phyloP scores from a whole-genome alignment of 2,888 invertebrate species.

The Tetramorium bicarinatum region DNA sequence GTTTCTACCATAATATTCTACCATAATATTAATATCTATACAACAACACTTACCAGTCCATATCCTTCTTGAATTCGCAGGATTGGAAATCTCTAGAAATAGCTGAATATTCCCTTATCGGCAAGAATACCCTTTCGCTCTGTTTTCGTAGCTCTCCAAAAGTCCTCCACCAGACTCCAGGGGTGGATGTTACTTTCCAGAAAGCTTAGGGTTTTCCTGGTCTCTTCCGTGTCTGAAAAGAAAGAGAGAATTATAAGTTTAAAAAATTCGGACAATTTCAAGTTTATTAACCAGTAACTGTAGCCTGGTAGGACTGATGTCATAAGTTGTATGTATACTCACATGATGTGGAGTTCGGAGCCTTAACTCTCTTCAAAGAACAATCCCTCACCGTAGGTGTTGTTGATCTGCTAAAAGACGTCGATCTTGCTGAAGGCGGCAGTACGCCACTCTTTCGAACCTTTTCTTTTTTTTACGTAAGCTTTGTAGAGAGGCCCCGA shows the following conservation, averaged over 20 bases:
- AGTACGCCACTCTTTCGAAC: neutral
- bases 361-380: neutral
- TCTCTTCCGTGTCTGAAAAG: neutral
- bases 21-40: neutral
- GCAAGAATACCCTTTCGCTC: neutral
- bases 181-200: neutral
- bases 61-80: neutral
- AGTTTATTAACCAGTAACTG: neutral
- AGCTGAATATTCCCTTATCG: neutral
- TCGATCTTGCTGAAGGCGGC: neutral
- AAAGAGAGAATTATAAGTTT: neutral
- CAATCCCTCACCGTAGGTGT: neutral
- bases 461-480: neutral
- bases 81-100: neutral
- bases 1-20: too few species aligned
- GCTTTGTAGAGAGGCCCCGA: slow-evolving; percentile 4
- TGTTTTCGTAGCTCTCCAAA: neutral
- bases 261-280: neutral
- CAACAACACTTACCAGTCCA: neutral
- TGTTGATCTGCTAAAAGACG: neutral
- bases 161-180: neutral
- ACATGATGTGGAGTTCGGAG: neutral
- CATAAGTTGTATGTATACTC: slow-evolving; percentile 2
- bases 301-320: neutral
- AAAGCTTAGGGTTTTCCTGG: neutral